Percentiles rank a stretch among this genome's conserved stretches.
Conservation (phyloP, 2,797 vertebrate species). For the Geotria australis region DNA sequence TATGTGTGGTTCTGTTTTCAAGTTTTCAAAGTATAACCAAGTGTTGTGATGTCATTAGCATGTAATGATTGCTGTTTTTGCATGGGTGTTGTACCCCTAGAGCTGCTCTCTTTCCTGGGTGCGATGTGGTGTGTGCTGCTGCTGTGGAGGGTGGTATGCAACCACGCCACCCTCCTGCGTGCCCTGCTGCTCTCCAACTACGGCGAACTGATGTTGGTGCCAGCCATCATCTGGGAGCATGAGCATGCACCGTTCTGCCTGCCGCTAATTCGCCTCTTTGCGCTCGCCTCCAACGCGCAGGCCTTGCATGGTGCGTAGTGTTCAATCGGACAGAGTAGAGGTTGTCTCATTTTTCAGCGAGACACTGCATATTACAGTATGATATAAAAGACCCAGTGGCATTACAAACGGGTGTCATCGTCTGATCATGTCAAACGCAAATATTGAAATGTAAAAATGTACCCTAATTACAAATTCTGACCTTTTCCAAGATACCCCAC, state of each 20-base stretch:
- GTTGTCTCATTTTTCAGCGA: too few relatives aligned
- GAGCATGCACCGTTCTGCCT: conserved; percentile 62
- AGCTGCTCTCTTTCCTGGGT: conserved; percentile 40
- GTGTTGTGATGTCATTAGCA: too few relatives aligned
- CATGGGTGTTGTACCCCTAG: conserved; percentile 9
- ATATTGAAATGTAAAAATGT: too few relatives aligned
- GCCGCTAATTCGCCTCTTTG: conserved; percentile 54
- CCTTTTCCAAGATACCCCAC: too few relatives aligned
- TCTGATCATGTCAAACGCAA: too few relatives aligned
- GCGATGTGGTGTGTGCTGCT: conserved; percentile 37
- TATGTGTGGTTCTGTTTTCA: conserved; percentile 2
- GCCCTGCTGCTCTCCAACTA: conserved; percentile 65
- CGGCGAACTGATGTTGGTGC: conserved; percentile 69
- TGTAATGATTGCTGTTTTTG: too few relatives aligned
- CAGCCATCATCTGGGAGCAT: conserved; percentile 85
- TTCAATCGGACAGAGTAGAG: too few relatives aligned
- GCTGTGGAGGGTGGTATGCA: conserved; percentile 9
- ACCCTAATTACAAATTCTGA: too few relatives aligned
- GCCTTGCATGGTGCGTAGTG: conserved; percentile 34
- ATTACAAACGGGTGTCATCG: too few relatives aligned
- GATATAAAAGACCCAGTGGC: too few relatives aligned
- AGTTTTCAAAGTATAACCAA: not conserved
- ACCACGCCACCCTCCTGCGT: conserved; percentile 20
- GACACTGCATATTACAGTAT: too few relatives aligned
- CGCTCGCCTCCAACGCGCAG: conserved; percentile 67